Evolutionary conservation across 2,888 invertebrate species (phyloP).

Genomic region (Eupithecia abbreviata): DNA sequence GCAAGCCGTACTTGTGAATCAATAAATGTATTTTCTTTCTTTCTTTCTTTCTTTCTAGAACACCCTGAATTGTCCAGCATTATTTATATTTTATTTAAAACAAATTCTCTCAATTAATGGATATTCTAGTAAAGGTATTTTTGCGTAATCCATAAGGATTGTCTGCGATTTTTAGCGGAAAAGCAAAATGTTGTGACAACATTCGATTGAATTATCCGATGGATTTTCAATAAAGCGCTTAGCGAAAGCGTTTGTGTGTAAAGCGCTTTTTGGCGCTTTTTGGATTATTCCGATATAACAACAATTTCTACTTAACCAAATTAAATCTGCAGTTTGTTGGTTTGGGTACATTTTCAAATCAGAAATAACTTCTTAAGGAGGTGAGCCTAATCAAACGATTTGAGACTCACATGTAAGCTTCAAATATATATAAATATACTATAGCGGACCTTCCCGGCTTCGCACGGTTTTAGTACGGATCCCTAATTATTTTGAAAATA

Average conservation of each 20-base stretch:
- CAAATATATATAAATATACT: no score
- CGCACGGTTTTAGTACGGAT: no score
- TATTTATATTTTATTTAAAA: background rate
- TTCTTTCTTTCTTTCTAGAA: no score
- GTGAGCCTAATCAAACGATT: no score
- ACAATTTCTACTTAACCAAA: constrained; percentile 6
- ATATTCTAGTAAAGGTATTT: background rate
- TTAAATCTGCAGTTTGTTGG: background rate
- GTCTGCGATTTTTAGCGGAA: background rate
- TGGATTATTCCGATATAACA: constrained; percentile 12
- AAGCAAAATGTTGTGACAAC: background rate
- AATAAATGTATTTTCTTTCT: no score
- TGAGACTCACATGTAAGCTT: no score
- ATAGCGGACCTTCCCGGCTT: no score
- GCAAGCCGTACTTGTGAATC: no score
- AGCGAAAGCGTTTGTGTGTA: constrained; percentile 15
- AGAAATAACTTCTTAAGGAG: background rate
- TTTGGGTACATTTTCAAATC: background rate
- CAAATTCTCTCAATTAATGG: background rate
- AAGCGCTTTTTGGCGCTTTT: constrained; percentile 14
- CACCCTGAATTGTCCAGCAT: no score
- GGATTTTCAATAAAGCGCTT: constrained; percentile 25
- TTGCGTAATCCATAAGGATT: background rate
- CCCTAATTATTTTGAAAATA: no score
- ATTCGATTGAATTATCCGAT: background rate